Base-by-base conservation (phyloP, 37 sponge, comb jelly and placozoan species). In the Tethya wilhelma region DNA sequence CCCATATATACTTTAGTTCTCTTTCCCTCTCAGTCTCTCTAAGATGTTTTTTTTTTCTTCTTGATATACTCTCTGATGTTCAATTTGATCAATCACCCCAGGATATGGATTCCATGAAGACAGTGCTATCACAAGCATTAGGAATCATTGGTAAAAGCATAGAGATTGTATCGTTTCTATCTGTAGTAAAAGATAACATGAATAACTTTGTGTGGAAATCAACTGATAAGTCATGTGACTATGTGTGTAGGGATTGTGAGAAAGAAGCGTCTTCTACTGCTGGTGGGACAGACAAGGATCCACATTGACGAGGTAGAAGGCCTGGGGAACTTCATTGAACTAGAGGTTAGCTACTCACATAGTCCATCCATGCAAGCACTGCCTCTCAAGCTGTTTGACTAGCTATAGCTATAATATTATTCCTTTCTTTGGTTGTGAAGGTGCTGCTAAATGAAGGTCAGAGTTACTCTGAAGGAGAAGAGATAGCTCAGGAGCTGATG, bases 261-360 rank as follows among this genome's bases (percentile, higher is more conserved):
- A 55, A 93, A 93, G 77, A 71, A 33, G 3, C 34, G 93, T 25
- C 62, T 76, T 57, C 67, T 93, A 40, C 89, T 81, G 32, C 44
- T 89, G 56, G 86, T 93, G 4, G 93, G 91, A 9, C 93, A 93
- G 67, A 93, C 93, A 12, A 64, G 93, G 43, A 56, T 93, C 17
- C 93, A 93, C 67, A 58, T 93, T 37, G 93, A 93, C 64, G 40
- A 30, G 5, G 93, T 93, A 3, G 83, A 93, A 22, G 74, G 79
- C 0, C 78, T 93, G 0, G 93, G 93, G 22, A 49, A 89, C 78
- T 93, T 86, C 55, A 23, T 93, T 36, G 93, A 93, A 63, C 77
- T 93, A 33, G 93, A 93, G 79, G 93, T 89, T 46, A 39, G 75
- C 1, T 14, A 66, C 12, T 29, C 44, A 22, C 23, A n/a, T 45